Conservation (phyloP, 2,888 invertebrate species). For the Monochamus alternatus region DNA sequence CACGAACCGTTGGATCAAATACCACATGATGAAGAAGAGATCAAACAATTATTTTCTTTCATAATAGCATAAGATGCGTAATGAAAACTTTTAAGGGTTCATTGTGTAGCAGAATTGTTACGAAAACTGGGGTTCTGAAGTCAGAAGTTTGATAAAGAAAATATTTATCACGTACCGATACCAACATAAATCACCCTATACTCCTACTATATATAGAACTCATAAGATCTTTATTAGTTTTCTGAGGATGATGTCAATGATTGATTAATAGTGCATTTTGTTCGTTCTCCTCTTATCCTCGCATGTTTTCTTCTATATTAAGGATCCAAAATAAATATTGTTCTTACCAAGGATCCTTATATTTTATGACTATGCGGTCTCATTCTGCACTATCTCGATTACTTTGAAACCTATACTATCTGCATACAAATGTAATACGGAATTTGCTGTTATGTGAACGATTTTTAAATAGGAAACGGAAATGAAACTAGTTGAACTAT, state of each 20-base stretch:
- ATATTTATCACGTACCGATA: neutral
- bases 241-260: constrained; percentile 10
- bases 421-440: too few species aligned
- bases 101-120: too few species aligned
- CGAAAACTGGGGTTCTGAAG: too few species aligned
- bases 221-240: constrained; percentile 24
- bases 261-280: constrained; percentile 25
- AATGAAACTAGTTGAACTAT: constrained; percentile 36
- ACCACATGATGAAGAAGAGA: too few species aligned
- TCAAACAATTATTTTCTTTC: too few species aligned
- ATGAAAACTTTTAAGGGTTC: too few species aligned
- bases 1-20: too few species aligned
- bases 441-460: too few species aligned
- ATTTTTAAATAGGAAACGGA: constrained; percentile 4
- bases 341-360: neutral
- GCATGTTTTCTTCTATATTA: neutral
- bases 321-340: constrained; percentile 13
- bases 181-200: constrained; percentile 12
- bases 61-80: too few species aligned
- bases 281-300: constrained; percentile 2
- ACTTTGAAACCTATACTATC: too few species aligned
- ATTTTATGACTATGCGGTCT: neutral
- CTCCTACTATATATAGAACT: constrained; percentile 19
- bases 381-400: neutral
- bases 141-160: neutral